Conservation (phyloP, 1,140 invertebrate genomes). For the Pinna nobilis region DNA sequence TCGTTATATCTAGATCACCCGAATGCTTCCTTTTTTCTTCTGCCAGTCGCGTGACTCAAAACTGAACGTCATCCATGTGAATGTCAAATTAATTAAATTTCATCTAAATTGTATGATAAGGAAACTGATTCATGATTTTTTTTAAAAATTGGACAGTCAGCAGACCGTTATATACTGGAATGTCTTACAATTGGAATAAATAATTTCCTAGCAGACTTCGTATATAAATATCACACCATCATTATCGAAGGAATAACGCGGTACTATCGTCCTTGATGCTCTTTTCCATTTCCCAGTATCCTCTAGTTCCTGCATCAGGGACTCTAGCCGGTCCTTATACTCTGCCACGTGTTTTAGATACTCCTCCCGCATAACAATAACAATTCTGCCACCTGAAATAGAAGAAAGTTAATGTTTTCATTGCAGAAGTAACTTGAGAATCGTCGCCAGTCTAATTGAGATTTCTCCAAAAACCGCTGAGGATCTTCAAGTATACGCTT, state of each 20-base stretch:
- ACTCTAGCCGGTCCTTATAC: slow-evolving; percentile 71
- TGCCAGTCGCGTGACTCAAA: no score
- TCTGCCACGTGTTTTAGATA: slow-evolving; percentile 72
- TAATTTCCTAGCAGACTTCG: slow-evolving; percentile 33
- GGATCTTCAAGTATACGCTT: no score
- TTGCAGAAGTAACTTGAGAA: background rate
- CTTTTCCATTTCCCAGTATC: slow-evolving; percentile 62
- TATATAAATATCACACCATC: slow-evolving; percentile 62
- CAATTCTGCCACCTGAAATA: slow-evolving; percentile 69
- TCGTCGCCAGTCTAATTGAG: background rate
- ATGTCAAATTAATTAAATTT: no score
- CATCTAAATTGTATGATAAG: no score
- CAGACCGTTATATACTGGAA: no score
- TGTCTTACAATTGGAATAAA: no score
- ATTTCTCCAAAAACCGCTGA: background rate
- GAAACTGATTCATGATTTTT: no score
- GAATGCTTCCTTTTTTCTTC: no score
- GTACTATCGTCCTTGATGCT: slow-evolving; percentile 63
- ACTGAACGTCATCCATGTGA: no score
- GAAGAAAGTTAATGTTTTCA: background rate
- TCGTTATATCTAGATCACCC: no score
- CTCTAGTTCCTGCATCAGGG: slow-evolving; percentile 65
- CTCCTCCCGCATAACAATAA: slow-evolving; percentile 75
- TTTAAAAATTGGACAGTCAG: no score
- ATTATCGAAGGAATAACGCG: slow-evolving; percentile 63